Evolutionary conservation across 2,113 vertebrate genomes (phyloP).

Genomic region (Bos javanicus): DNA sequence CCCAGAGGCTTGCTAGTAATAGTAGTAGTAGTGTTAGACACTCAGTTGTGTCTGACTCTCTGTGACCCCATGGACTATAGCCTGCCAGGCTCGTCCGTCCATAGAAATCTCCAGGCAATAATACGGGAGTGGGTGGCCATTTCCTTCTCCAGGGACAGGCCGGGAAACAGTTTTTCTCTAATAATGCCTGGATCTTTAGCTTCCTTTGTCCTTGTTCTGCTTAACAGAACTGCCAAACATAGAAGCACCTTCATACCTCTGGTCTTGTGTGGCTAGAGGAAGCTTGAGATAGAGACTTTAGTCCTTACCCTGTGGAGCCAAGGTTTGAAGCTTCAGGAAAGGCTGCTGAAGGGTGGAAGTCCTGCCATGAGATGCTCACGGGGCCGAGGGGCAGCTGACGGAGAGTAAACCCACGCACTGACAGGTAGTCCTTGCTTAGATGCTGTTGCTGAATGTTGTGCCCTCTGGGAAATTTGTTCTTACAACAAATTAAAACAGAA

Average conservation of each 20-base stretch:
- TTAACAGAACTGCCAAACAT: not conserved
- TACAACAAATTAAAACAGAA: not conserved
- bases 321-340: not conserved
- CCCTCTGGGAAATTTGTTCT: not conserved
- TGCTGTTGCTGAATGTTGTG: not conserved
- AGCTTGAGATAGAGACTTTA: not conserved
- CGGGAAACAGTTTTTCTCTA: not conserved
- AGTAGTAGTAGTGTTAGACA: not conserved
- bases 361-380: not conserved
- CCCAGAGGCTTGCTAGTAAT: not conserved
- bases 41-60: not conserved
- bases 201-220: not conserved
- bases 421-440: not conserved
- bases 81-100: not conserved
- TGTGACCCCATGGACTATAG: not conserved
- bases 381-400: not conserved
- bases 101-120: not conserved
- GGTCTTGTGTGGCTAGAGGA: not conserved
- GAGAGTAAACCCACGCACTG: not conserved
- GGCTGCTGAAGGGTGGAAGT: not conserved
- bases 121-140: not conserved
- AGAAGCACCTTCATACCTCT: not conserved
- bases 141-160: not conserved
- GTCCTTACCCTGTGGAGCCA: not conserved
- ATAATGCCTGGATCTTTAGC: not conserved